Base-by-base conservation (phyloP, 2,888 invertebrate genomes). In the Mellilla xanthometata region DNA sequence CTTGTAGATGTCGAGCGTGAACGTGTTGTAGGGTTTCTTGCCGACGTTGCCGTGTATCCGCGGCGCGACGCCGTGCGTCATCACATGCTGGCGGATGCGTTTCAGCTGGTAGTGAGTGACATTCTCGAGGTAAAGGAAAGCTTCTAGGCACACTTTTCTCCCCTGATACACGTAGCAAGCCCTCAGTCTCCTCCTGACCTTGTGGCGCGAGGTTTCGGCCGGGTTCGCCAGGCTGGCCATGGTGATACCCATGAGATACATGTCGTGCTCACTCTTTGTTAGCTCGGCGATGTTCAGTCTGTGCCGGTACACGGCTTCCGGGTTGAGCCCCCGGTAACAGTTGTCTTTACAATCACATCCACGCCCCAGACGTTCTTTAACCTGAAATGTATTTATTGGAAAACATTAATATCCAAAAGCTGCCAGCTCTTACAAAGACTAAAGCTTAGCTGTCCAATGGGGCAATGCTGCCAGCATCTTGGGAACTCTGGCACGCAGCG, bases 221-320 rank as follows among this genome's bases (percentile, higher is more conserved):
- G 94, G 93, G 75, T 95, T 94, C 0, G 94, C 93, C 55, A 95
- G 82, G 60, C 94, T 94, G 0, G 95, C 95, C 95, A 94, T 95
- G 2, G 94, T 95, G 19, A 95, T 93, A n/a, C 95, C 95, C 95
- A 95, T 95, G 62, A 95, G 81, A 70, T 95, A 95, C 95, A 95
- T 95, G 74, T 95, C 95, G 75, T 95, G 95, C 75, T 95, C 95
- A 42, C 93, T 94, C 79, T 95, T 95, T 0, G 95, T 95, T 47
- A 95, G 72, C 74, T 95, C 95, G 0, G 95, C 95, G 49, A 95
- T 95, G 64, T 95, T 95, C 24, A 95, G 80, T 57, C 95, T 87
- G 72, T 95, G 95, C 34, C 93, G 92, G 68, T 94, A 95, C 1
- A 95, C 95, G 60, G 92, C 93, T 62, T 95, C 95, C 0, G 95